Conservation (phyloP, 2,113 vertebrate genomes). For the Loxodonta africana region DNA sequence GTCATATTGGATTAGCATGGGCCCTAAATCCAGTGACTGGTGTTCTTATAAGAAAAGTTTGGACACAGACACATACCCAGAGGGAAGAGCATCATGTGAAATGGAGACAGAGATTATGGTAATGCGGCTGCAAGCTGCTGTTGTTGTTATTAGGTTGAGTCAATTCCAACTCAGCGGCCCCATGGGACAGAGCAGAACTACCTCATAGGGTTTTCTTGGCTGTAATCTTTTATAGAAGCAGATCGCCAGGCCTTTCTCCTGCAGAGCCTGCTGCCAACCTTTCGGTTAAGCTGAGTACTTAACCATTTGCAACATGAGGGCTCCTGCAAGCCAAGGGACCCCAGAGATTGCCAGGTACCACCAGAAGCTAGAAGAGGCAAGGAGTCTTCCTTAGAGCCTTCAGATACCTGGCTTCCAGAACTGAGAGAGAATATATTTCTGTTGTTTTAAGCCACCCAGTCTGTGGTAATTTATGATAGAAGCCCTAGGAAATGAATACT, state of each 20-base stretch:
- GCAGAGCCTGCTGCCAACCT: no score
- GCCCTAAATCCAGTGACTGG: not conserved
- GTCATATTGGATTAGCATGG: not conserved
- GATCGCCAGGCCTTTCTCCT: no score
- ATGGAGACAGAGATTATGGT: not conserved
- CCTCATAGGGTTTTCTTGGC: not conserved
- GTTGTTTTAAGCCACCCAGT: not conserved
- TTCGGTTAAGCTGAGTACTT: no score
- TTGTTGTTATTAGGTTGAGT: no score
- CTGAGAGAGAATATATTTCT: not conserved
- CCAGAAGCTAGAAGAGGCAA: not conserved
- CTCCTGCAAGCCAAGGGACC: not conserved
- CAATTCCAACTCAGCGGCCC: not conserved
- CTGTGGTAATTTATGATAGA: not conserved
- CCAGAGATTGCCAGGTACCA: not conserved
- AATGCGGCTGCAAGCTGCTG: no score
- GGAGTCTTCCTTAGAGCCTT: not conserved
- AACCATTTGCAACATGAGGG: no score
- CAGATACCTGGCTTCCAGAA: not conserved
- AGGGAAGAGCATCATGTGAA: not conserved
- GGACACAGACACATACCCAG: not conserved
- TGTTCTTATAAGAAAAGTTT: not conserved
- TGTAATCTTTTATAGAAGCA: not conserved
- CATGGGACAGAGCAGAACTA: not conserved
- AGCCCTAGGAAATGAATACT: not conserved